phyloP scores from a whole-genome alignment of 2,888 invertebrate species.

The Apodemia mormo region DNA sequence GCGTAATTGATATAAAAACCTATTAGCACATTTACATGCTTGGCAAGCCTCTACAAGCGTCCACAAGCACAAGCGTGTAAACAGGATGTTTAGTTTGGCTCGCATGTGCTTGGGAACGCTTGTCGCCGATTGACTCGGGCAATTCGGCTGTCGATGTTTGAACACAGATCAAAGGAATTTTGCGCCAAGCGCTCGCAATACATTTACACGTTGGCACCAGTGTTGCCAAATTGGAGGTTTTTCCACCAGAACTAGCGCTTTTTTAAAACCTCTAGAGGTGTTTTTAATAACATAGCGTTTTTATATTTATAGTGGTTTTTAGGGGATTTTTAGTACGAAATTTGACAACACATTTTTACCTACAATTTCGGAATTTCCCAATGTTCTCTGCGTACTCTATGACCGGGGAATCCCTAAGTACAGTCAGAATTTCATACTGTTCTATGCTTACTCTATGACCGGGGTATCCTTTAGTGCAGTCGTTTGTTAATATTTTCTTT shows the following conservation, averaged over 20 bases:
- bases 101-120: too few relatives aligned
- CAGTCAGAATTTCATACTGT: neutral
- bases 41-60: too few relatives aligned
- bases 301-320: conserved; percentile 1
- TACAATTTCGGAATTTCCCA: conserved; percentile 1
- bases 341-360: conserved; percentile 1
- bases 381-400: neutral
- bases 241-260: conserved; percentile 3
- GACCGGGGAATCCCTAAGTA: neutral
- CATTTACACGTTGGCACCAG: neutral
- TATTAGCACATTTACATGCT: too few relatives aligned
- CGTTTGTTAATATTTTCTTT: conserved; percentile 7
- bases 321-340: neutral
- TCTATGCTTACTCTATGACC: neutral
- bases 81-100: too few relatives aligned
- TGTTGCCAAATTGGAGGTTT: conserved; percentile 1
- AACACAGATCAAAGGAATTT: too few relatives aligned
- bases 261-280: neutral
- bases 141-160: too few relatives aligned
- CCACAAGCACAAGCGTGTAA: too few relatives aligned
- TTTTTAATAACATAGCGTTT: neutral
- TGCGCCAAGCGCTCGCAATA: too few relatives aligned
- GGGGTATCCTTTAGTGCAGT: neutral
- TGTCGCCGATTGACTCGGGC: too few relatives aligned
- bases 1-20: too few relatives aligned